These are phyloP conservation scores for Platerodrilus igneus DNA, from an alignment of 2,888 invertebrate species.

Conservation along the genomic window DNA sequence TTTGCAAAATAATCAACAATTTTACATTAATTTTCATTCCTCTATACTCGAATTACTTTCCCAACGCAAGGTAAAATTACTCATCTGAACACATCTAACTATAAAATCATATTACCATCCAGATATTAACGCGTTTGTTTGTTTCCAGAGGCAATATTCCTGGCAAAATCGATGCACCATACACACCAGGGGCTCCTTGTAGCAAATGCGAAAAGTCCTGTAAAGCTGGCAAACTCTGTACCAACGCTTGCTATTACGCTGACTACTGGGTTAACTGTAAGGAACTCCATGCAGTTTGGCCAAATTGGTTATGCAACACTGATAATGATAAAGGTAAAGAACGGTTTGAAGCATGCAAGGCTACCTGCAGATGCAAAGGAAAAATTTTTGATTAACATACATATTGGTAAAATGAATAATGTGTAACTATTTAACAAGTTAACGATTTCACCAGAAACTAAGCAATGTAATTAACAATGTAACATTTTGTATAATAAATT, in stretches of 20 bases:
- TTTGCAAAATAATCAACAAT: too few relatives aligned
- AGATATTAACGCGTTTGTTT: constrained; percentile 2
- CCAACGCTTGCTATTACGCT: constrained; percentile 64
- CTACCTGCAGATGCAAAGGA: constrained; percentile 66
- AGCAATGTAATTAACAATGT: too few relatives aligned
- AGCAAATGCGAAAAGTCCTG: constrained; percentile 62
- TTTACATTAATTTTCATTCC: too few relatives aligned
- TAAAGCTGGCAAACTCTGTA: constrained; percentile 62
- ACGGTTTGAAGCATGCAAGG: constrained; percentile 58
- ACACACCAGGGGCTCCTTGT: constrained; percentile 63
- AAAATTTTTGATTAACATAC: constrained; percentile 52
- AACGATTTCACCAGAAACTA: too few relatives aligned
- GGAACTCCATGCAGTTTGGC: constrained; percentile 56
- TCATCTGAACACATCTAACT: too few relatives aligned
- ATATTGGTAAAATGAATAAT: too few relatives aligned
- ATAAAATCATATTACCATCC: too few relatives aligned
- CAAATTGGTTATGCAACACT: constrained; percentile 57
- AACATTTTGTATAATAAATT: too few relatives aligned
- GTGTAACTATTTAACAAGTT: too few relatives aligned
- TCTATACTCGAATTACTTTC: too few relatives aligned
- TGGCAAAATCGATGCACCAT: constrained; percentile 60
- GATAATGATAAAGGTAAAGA: constrained; percentile 54
- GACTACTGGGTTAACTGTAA: constrained; percentile 71
- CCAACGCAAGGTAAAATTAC: too few relatives aligned
- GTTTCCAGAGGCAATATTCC: constrained; percentile 64